Evolutionary conservation across 2,797 vertebrate genomes (phyloP).

Genomic region (Sarcophilus harrisii): DNA sequence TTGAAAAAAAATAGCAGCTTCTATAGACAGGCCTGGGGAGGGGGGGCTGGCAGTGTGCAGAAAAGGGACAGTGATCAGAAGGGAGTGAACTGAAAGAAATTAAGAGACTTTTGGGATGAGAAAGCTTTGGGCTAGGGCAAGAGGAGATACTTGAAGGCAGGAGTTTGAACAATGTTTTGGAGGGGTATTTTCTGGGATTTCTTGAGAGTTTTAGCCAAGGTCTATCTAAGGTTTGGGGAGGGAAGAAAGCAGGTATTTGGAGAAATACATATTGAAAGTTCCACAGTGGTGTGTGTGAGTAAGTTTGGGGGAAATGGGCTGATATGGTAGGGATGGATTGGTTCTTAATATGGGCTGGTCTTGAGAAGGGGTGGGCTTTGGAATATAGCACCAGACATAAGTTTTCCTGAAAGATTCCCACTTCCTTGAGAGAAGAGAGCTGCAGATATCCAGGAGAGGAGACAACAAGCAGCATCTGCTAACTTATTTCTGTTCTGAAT

Average conservation of each 20-base stretch:
- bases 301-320: neutral
- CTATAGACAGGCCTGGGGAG: conserved; percentile 72
- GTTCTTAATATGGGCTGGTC: neutral
- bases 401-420: neutral
- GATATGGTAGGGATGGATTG: neutral
- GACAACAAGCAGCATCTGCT: neutral
- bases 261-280: neutral
- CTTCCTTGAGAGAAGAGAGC: neutral
- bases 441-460: neutral
- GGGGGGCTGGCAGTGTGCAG: neutral
- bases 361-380: neutral
- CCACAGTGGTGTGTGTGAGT: neutral
- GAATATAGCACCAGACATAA: neutral
- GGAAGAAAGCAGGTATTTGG: neutral
- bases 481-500: neutral
- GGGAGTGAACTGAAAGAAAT: neutral
- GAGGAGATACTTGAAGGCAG: neutral
- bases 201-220: neutral
- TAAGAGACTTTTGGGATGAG: neutral
- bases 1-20: conserved; percentile 84
- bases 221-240: neutral
- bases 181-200: neutral
- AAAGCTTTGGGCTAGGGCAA: neutral
- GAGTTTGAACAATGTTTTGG: neutral
- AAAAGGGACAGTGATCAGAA: neutral